Base-by-base conservation (phyloP, 2,113 vertebrate species). In the Myanophis thanlyinensis region DNA sequence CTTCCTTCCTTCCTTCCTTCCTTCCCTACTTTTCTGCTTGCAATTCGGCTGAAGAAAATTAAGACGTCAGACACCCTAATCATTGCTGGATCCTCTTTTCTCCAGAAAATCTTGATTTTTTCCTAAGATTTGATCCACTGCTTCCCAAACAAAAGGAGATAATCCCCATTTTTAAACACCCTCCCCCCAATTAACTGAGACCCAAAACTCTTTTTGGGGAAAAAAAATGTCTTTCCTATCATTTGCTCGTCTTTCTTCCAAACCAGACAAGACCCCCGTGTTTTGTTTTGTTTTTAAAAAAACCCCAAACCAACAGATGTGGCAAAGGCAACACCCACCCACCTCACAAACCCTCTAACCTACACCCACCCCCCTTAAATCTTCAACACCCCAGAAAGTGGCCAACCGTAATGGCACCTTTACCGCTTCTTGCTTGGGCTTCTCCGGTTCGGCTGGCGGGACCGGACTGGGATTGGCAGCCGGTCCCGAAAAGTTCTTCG, bases 401-500 rank as follows among this genome's bases (percentile, higher is more conserved):
- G 30, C 62, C 40, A 40, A 7, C 2, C 2, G 7, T 35, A 35
- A 27, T 47, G 84, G 11, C 23, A 48, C 12, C 54, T 98, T 98
- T 96, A 99, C 99, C 97, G 98, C 98, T 92, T 99, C 98, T 5
- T 95, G 95, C 97, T 98, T 96, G 94, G 95, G 97, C 90, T 98
- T 98, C 91, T 98, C 98, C 85, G 95, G 97, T 5, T 98, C 98
- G 4, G 92, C 11, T 94, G 86, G 97, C 80, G 88, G 90, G 3
- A 73, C 18, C 9, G 93, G 96, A 0, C 88, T 51, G 67, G 92
- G 91, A 3, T 44, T 20, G 9, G 95, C 96, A 0, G 89, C 44
- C 8, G 92, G 0, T 4, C 96, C 93, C 2, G 96, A 93, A 84
- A 96, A 96, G 8, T 95, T 95, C 93, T 98, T 98, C 4, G 97